Conservation (phyloP, 1,140 invertebrate genomes). For the Plodia interpunctella region DNA sequence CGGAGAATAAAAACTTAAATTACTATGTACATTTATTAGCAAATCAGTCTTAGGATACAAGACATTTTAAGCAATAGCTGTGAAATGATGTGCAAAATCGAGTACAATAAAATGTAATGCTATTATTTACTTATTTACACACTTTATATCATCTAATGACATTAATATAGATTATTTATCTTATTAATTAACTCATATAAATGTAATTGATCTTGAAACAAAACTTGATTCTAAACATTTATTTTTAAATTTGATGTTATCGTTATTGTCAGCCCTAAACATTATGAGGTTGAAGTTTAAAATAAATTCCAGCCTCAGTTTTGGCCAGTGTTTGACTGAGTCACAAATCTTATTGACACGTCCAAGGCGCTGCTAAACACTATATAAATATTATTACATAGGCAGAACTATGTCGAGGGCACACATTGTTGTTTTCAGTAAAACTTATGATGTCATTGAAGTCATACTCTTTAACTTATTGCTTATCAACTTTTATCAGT, state of each 20-base stretch:
- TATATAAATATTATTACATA: slow-evolving; percentile 12
- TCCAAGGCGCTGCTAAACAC: slow-evolving; percentile 14
- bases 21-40: too few relatives aligned
- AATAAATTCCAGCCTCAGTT: background rate
- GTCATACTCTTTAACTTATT: background rate
- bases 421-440: background rate
- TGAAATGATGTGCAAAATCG: too few relatives aligned
- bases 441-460: background rate
- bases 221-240: too few relatives aligned
- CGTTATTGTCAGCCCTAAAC: background rate
- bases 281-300: background rate
- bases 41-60: too few relatives aligned
- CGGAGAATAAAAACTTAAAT: too few relatives aligned
- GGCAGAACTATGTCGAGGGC: slow-evolving; percentile 17
- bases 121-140: too few relatives aligned
- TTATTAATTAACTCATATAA: too few relatives aligned
- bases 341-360: slow-evolving; percentile 10
- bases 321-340: background rate
- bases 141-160: too few relatives aligned
- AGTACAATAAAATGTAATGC: too few relatives aligned
- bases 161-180: too few relatives aligned
- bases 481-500: background rate
- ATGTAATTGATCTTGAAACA: too few relatives aligned
- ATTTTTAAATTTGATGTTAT: background rate
- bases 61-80: too few relatives aligned